A percentile compares a stretch with the other conserved stretches of the same genome.
These are phyloP conservation scores for Drosophila takahashii DNA, from an alignment of 1,140 invertebrate genomes.

Conservation along the genomic window DNA sequence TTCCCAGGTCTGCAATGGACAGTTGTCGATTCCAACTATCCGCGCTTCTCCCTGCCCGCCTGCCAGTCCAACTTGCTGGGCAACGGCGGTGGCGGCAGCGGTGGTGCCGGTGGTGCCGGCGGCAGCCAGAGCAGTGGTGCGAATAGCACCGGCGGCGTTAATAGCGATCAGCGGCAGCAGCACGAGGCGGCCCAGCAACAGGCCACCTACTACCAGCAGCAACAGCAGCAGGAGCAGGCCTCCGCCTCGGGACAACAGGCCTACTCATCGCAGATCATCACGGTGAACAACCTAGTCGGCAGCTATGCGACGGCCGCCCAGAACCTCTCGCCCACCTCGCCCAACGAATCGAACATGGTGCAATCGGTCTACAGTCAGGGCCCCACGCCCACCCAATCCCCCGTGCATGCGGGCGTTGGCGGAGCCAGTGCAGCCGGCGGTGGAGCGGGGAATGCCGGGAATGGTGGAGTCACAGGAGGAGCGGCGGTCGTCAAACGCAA, in stretches of 20 bases:
- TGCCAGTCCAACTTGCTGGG: slow-evolving; percentile 86
- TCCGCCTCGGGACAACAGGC: slow-evolving; percentile 67
- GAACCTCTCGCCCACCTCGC: slow-evolving; percentile 83
- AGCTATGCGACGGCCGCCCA: slow-evolving; percentile 80
- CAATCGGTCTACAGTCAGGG: slow-evolving; percentile 84
- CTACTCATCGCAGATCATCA: slow-evolving; percentile 84
- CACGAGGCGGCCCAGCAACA: slow-evolving; percentile 72
- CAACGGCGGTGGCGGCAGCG: slow-evolving; percentile 85
- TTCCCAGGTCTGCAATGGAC: slow-evolving; percentile 90
- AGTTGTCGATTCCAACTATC: slow-evolving; percentile 89
- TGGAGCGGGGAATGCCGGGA: slow-evolving; percentile 44
- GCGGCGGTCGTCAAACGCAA: slow-evolving; percentile 86
- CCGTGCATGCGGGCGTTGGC: slow-evolving; percentile 66
- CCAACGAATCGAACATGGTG: slow-evolving; percentile 84
- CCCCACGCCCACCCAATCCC: slow-evolving; percentile 82
- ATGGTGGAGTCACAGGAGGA: slow-evolving; percentile 56
- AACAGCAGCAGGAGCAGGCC: slow-evolving; percentile 70
- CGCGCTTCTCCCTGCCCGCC: slow-evolving; percentile 87
- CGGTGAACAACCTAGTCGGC: slow-evolving; percentile 81
- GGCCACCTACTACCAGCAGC: slow-evolving; percentile 71
- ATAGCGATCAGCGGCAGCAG: slow-evolving; percentile 68
- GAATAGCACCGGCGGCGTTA: slow-evolving; percentile 61
- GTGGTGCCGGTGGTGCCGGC: slow-evolving; percentile 79
- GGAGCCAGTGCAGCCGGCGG: slow-evolving; percentile 44
- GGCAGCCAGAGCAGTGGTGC: slow-evolving; percentile 82